Evolutionary conservation across 2,113 vertebrate species (phyloP).

Genomic region (Tragelaphus imberbis): DNA sequence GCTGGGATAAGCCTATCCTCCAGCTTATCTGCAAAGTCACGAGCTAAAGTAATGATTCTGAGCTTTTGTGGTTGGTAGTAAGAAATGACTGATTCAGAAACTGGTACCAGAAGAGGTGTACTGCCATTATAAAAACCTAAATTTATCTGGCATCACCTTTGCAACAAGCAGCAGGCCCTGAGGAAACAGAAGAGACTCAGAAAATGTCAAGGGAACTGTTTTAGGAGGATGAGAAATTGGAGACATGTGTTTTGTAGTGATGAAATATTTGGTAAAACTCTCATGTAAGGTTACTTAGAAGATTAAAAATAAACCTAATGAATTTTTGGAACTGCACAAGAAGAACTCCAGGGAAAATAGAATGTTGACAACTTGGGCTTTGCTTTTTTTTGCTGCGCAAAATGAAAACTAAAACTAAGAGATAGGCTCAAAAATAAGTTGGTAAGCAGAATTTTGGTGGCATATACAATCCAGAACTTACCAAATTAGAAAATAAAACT

Average conservation of each 20-base stretch:
- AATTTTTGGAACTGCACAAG: conserved; percentile 9
- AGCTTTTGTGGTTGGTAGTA: not conserved
- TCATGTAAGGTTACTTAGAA: not conserved
- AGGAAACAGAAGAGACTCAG: not conserved
- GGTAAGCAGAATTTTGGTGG: not conserved
- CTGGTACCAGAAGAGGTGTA: not conserved
- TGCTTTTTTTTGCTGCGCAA: not conserved
- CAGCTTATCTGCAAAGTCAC: not conserved
- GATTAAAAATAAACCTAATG: conserved; percentile 20
- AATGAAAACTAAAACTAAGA: not conserved
- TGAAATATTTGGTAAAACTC: conserved; percentile 20
- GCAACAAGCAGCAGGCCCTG: not conserved
- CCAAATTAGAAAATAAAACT: not conserved
- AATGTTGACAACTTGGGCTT: not conserved
- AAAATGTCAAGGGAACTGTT: not conserved
- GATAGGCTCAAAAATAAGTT: not conserved
- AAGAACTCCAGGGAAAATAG: not conserved
- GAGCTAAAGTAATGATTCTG: not conserved
- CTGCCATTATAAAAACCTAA: not conserved
- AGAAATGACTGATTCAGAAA: not conserved
- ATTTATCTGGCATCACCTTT: not conserved
- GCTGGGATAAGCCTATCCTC: too few relatives aligned
- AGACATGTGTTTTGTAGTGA: not conserved
- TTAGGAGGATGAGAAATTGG: not conserved
- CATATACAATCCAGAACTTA: not conserved